phyloP scores from a whole-genome alignment of 2,888 invertebrate genomes.

The Eristalinus aeneus region DNA sequence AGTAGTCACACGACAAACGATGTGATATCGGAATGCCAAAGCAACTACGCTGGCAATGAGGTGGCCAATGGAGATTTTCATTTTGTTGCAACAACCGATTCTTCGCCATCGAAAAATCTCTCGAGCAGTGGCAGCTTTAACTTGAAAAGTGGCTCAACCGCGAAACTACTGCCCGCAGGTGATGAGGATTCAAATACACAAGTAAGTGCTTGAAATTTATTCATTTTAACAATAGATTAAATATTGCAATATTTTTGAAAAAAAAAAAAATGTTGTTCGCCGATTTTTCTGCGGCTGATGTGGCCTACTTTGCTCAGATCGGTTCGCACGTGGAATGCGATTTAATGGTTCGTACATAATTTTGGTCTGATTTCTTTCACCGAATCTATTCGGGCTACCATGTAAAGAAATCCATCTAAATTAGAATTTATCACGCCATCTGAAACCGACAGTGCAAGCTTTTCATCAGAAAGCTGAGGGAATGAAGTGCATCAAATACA shows the following conservation, averaged over 20 bases:
- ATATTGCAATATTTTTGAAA: not conserved
- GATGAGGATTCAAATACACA: constrained; percentile 80
- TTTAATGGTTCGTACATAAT: too few species aligned
- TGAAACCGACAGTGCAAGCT: not conserved
- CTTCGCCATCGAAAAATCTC: constrained; percentile 75
- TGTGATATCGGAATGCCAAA: constrained; percentile 77
- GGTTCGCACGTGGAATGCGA: too few species aligned
- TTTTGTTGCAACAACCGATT: constrained; percentile 71
- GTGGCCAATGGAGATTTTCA: constrained; percentile 74
- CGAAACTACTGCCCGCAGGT: constrained; percentile 76
- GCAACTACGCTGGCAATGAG: constrained; percentile 72
- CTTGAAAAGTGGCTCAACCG: constrained; percentile 79
- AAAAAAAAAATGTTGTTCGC: not conserved
- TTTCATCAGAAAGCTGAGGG: not conserved
- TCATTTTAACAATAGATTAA: not conserved
- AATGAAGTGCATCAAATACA: not conserved
- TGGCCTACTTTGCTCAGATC: too few species aligned
- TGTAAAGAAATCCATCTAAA: not conserved
- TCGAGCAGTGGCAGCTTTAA: constrained; percentile 77
- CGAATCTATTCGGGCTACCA: not conserved
- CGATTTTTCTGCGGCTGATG: too few species aligned
- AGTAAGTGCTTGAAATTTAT: constrained; percentile 74
- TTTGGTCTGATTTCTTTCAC: not conserved
- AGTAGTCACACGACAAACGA: constrained; percentile 79
- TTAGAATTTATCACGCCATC: not conserved